Percentiles rank a stretch among this genome's conserved stretches.
Conservation (phyloP, 2,888 invertebrate genomes). For the Laspeyria flexula region DNA sequence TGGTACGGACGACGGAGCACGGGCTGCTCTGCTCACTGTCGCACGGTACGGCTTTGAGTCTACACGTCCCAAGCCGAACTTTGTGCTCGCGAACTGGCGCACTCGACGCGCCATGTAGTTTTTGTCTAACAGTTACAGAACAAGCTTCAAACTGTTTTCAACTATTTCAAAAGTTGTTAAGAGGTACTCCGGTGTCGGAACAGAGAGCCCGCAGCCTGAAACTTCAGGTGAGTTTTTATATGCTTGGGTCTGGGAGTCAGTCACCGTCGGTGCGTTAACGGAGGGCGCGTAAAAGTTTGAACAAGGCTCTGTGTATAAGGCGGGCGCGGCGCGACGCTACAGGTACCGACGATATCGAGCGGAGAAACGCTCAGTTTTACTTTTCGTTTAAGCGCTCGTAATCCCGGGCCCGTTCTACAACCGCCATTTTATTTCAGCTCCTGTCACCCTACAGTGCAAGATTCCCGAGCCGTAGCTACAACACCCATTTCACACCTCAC, state of each 20-base stretch:
- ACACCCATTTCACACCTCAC: constrained; percentile 31
- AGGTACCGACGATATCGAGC: constrained; percentile 76
- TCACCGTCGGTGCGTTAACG: constrained; percentile 41
- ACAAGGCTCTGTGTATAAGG: constrained; percentile 47
- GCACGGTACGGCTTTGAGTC: constrained; percentile 49
- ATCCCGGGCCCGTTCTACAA: constrained; percentile 58
- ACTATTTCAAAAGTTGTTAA: constrained; percentile 66
- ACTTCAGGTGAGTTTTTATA: constrained; percentile 65
- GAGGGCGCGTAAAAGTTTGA: constrained; percentile 72
- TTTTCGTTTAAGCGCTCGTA: constrained; percentile 63
- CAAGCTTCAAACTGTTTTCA: constrained; percentile 70
- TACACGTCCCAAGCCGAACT: constrained; percentile 55
- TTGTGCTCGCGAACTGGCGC: constrained; percentile 49
- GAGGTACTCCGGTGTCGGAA: constrained; percentile 57
- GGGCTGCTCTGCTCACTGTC: constrained; percentile 51
- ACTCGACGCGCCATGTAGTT: constrained; percentile 63
- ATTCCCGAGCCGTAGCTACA: constrained; percentile 20
- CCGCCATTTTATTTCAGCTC: constrained; percentile 67
- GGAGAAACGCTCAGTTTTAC: constrained; percentile 65
- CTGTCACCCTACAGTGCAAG: constrained; percentile 18
- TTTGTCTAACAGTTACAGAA: constrained; percentile 47
- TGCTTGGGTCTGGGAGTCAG: constrained; percentile 36
- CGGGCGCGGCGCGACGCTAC: constrained; percentile 70
- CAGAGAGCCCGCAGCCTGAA: constrained; percentile 51
- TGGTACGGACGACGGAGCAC: constrained; percentile 26